Evolutionary conservation across 2,113 vertebrate species (phyloP).

Genomic region (Zosterops borbonicus): DNA sequence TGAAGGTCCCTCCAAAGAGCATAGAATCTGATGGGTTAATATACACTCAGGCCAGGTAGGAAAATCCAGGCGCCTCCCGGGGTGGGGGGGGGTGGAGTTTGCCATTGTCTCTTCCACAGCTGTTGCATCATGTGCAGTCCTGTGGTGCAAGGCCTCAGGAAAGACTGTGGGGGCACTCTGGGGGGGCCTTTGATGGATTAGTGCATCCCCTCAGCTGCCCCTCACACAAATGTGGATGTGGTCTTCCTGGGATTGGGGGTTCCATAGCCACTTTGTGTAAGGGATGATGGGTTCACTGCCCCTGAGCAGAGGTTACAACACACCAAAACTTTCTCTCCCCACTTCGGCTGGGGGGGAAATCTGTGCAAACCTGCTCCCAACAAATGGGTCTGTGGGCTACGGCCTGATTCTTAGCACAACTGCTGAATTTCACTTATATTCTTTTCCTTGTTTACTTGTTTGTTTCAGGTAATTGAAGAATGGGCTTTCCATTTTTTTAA

Average conservation of each 20-base stretch:
- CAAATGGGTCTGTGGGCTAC: neutral
- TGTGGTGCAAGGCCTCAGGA: neutral
- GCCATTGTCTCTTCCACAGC: neutral
- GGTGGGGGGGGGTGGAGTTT: too few relatives aligned
- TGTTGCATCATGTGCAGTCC: neutral
- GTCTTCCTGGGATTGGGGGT: neutral
- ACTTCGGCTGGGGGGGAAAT: too few relatives aligned
- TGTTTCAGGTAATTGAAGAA: neutral
- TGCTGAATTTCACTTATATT: neutral
- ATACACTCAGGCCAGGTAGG: neutral
- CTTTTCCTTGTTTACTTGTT: neutral
- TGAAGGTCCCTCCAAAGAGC: neutral
- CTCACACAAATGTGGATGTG: neutral
- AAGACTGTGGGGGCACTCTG: neutral
- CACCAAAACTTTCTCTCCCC: neutral
- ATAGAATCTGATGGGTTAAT: neutral
- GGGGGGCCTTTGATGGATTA: neutral
- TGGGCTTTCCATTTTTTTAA: neutral
- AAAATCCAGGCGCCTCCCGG: too few relatives aligned
- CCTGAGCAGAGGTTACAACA: neutral
- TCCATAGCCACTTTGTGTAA: neutral
- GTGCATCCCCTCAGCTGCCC: neutral
- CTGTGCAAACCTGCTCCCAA: neutral
- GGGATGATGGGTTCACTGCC: neutral
- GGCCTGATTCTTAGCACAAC: neutral